Evolutionary conservation across 2,888 invertebrate species (phyloP), one percentile per base, ranked within the genome.

Genomic region (Polyploca ridens): DNA sequence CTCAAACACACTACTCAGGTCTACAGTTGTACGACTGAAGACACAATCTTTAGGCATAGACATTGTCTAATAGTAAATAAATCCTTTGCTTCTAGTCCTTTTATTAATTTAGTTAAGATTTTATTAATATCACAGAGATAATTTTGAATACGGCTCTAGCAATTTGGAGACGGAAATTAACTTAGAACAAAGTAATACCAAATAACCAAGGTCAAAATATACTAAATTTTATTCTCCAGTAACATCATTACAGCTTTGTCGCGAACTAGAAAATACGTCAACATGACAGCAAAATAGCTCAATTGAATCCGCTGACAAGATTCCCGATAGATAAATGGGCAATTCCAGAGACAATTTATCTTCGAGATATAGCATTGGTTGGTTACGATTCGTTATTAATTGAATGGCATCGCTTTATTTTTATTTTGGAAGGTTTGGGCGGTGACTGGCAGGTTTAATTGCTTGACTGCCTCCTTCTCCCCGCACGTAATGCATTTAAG

Each of bases 261-360:
- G 38, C 60, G 62, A 19, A 54, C 54, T 62, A 70, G 65, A 67
- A 70, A 73, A 79, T 75, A 74, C 71, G 66, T 77, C 74, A 80
- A 75, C 63, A 69, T 69, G 67, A 72, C 64, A 67, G 70, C 74
- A 69, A 79, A 80, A 80, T 79, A 69, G 73, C 73, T 76, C 74
- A 73, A 76, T 79, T 62, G 68, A 72, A 67, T 65, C 64, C 59
- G n/a, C 63, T 63, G 66, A 69, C 69, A 69, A 75, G 76, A 78
- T 79, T 71, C 66, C 63, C 70, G 63, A 74, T 70, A 68, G 71
- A 79, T 81, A 77, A 80, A 82, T 76, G 69, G 44, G 76, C 79
- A 74, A 76, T 78, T 70, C 72, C 63, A 64, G 64, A 69, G 62
- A 77, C 75, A 76, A 83, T 84, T 75, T 82, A 74, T 85, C 77